These are phyloP conservation scores for Bettongia penicillata DNA, from an alignment of 2,113 vertebrate genomes.

Conservation along the genomic window DNA sequence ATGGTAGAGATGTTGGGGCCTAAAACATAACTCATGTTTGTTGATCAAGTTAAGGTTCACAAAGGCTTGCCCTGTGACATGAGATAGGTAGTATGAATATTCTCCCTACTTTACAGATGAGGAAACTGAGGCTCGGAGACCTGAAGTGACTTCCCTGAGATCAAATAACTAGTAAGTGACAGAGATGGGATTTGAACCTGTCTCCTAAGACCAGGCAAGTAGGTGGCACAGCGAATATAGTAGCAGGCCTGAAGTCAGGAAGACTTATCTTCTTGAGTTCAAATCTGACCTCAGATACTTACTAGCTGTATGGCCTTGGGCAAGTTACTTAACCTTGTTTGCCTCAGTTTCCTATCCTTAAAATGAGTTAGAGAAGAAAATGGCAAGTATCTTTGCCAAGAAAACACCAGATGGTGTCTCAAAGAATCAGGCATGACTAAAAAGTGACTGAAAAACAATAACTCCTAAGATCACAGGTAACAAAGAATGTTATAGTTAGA, in stretches of 20 bases:
- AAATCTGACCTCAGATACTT: too few relatives aligned
- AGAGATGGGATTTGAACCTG: neutral
- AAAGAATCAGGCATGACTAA: neutral
- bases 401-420: neutral
- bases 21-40: neutral
- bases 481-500: neutral
- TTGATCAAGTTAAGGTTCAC: neutral
- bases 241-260: too few relatives aligned
- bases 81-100: neutral
- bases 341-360: too few relatives aligned
- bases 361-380: neutral
- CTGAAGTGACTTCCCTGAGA: too few relatives aligned
- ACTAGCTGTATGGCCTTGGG: too few relatives aligned
- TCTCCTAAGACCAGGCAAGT: neutral
- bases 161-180: neutral
- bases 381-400: neutral
- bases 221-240: neutral
- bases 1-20: too few relatives aligned
- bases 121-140: too few relatives aligned
- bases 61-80: neutral
- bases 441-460: neutral
- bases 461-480: neutral
- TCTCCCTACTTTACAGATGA: neutral
- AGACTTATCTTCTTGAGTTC: too few relatives aligned
- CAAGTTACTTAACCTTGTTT: too few relatives aligned